phyloP scores from a whole-genome alignment of 2,888 invertebrate genomes.

The Agonum fuliginosum region DNA sequence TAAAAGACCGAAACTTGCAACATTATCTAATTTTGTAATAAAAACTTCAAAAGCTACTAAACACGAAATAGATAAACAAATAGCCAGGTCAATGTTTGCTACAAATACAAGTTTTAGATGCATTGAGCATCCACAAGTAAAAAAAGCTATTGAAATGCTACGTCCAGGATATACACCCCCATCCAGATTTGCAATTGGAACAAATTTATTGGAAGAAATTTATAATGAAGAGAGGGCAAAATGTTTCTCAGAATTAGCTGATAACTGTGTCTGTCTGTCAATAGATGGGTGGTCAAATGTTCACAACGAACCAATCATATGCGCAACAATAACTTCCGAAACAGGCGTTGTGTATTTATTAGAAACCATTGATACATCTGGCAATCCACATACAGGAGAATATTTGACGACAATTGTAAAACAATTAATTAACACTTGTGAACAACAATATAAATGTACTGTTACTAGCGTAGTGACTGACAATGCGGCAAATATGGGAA shows the following conservation, averaged over 20 bases:
- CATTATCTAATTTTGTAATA: conserved; percentile 10
- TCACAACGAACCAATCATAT: conserved; percentile 18
- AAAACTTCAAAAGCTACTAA: conserved; percentile 7
- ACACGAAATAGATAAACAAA: conserved; percentile 23
- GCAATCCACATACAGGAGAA: conserved; percentile 1
- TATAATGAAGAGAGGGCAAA: conserved; percentile 2
- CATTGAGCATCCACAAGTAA: conserved; percentile 8
- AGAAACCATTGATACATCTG: conserved; percentile 30
- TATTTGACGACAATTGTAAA: conserved; percentile 24
- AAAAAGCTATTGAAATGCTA: conserved; percentile 16
- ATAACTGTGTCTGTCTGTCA: not conserved
- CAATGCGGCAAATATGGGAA: conserved; percentile 26
- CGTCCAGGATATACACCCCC: conserved; percentile 18
- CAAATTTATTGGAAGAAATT: not conserved
- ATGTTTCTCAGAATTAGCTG: not conserved
- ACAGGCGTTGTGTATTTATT: conserved; percentile 8
- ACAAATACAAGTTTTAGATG: conserved; percentile 29
- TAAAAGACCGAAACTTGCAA: conserved; percentile 7
- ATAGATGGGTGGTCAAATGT: conserved; percentile 3
- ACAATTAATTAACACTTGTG: conserved; percentile 15
- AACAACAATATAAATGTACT: not conserved
- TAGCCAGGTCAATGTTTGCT: conserved; percentile 23
- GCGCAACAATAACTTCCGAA: not conserved
- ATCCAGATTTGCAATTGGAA: not conserved
- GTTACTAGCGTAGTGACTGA: not conserved